Evolutionary conservation across 2,888 invertebrate species (phyloP).

Genomic region (Tribolium freemani): DNA sequence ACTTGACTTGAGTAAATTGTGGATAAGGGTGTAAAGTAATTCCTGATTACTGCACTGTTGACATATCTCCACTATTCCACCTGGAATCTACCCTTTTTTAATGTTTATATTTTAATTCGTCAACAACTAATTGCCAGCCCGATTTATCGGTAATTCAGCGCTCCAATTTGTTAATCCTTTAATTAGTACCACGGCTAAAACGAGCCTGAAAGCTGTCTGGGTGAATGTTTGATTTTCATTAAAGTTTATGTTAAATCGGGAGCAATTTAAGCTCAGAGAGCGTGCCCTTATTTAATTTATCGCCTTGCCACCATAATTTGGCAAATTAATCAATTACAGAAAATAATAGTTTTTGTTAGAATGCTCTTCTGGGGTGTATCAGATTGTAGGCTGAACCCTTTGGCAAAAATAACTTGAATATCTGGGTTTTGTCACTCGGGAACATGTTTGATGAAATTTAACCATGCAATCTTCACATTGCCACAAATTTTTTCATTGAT

Average conservation of each 20-base stretch:
- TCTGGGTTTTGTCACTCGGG: conserved; percentile 11
- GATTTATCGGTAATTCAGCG: conserved; percentile 10
- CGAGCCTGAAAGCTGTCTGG: conserved; percentile 9
- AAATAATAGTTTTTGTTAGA: neutral
- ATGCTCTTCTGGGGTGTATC: neutral
- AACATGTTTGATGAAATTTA: conserved; percentile 11
- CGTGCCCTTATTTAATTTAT: conserved; percentile 19
- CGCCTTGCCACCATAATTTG: neutral
- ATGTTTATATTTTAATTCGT: neutral
- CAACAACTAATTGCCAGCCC: conserved; percentile 1
- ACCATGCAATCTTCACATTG: conserved; percentile 18
- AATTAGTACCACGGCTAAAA: conserved; percentile 14
- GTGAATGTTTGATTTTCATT: conserved; percentile 29
- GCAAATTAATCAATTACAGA: neutral
- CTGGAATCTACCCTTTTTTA: neutral
- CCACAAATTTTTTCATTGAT: neutral
- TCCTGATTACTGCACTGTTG: neutral
- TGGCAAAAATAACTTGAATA: neutral
- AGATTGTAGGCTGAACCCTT: conserved; percentile 1
- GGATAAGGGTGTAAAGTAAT: neutral
- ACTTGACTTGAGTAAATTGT: conserved; percentile 20
- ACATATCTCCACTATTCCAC: neutral
- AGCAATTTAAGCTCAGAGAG: conserved; percentile 14
- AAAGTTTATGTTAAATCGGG: conserved; percentile 25
- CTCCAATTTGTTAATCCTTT: conserved; percentile 28